Percentiles rank a stretch among this genome's conserved stretches.
Evolutionary conservation across 2,113 vertebrate genomes (phyloP).

Genomic region (Xenopus laevis): DNA sequence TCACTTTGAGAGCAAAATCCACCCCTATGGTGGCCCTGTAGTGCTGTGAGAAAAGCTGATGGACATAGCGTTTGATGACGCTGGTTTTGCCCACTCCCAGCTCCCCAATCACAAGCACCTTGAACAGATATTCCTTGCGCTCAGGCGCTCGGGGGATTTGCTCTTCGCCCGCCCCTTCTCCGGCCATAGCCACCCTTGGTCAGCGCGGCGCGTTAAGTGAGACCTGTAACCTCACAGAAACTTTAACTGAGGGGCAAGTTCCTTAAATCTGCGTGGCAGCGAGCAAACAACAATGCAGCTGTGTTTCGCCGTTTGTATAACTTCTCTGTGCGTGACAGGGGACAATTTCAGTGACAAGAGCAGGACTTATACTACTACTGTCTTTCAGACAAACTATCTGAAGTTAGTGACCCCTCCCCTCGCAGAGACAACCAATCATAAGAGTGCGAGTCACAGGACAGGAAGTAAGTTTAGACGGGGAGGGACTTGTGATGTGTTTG

Average conservation of each 20-base stretch:
- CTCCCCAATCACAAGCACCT: slow-evolving; percentile 94
- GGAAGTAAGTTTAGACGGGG: not conserved
- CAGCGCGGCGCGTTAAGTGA: not conserved
- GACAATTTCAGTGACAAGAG: too few species aligned
- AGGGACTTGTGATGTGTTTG: too few species aligned
- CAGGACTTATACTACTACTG: not conserved
- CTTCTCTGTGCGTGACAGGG: too few species aligned
- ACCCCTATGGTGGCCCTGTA: slow-evolving; percentile 97
- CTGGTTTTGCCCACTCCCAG: slow-evolving; percentile 97
- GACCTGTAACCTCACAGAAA: too few species aligned
- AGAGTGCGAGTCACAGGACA: slow-evolving; percentile 84
- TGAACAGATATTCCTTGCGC: slow-evolving; percentile 89
- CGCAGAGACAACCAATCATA: slow-evolving; percentile 55
- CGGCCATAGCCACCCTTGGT: slow-evolving; percentile 50
- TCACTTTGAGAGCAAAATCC: slow-evolving; percentile 93
- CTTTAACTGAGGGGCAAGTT: too few species aligned
- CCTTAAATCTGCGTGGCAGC: too few species aligned
- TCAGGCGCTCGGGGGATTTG: slow-evolving; percentile 65
- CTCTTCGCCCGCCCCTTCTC: not conserved
- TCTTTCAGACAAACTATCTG: not conserved
- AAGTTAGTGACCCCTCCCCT: not conserved
- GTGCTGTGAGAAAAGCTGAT: slow-evolving; percentile 97
- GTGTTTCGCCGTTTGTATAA: too few species aligned
- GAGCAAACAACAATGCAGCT: not conserved
- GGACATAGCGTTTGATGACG: slow-evolving; percentile 95